Conservation (phyloP, 2,888 invertebrate species). For the Clostera curtula region DNA sequence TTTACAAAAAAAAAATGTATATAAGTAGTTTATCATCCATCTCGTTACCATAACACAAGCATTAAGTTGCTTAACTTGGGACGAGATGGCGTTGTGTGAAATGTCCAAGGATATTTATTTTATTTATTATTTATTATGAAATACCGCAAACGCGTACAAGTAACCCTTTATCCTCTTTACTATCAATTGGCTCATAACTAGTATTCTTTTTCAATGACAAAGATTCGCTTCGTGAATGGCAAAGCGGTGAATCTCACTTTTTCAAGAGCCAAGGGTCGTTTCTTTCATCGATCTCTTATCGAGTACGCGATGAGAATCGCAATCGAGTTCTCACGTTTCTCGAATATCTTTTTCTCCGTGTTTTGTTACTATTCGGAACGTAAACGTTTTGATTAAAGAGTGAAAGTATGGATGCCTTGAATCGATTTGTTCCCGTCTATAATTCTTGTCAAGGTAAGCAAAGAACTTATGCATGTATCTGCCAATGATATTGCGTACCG, state of each 20-base stretch:
- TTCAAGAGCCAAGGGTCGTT: slow-evolving; percentile 47
- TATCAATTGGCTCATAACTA: slow-evolving; percentile 43
- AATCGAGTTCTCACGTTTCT: slow-evolving; percentile 45
- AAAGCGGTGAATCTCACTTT: slow-evolving; percentile 54
- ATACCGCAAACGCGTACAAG: slow-evolving; percentile 11
- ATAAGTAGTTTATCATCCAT: too few species aligned
- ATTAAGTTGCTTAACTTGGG: too few species aligned
- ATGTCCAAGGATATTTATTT: too few species aligned
- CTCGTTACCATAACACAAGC: too few species aligned
- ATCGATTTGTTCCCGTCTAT: too few species aligned
- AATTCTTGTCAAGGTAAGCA: too few species aligned
- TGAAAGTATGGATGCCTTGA: too few species aligned
- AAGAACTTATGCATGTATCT: too few species aligned
- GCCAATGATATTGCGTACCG: too few species aligned
- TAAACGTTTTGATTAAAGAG: slow-evolving; percentile 26
- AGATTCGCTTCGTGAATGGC: slow-evolving; percentile 49
- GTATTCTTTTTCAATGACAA: slow-evolving; percentile 59
- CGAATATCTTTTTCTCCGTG: slow-evolving; percentile 27
- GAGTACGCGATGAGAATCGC: slow-evolving; percentile 44
- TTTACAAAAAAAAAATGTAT: too few species aligned
- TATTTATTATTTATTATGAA: slow-evolving; percentile 18
- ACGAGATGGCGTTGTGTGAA: too few species aligned
- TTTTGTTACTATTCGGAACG: slow-evolving; percentile 24
- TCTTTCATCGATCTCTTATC: slow-evolving; percentile 58
- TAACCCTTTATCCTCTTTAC: slow-evolving; percentile 46